phyloP scores from a whole-genome alignment of 2,113 vertebrate species.

The Odocoileus virginianus region DNA sequence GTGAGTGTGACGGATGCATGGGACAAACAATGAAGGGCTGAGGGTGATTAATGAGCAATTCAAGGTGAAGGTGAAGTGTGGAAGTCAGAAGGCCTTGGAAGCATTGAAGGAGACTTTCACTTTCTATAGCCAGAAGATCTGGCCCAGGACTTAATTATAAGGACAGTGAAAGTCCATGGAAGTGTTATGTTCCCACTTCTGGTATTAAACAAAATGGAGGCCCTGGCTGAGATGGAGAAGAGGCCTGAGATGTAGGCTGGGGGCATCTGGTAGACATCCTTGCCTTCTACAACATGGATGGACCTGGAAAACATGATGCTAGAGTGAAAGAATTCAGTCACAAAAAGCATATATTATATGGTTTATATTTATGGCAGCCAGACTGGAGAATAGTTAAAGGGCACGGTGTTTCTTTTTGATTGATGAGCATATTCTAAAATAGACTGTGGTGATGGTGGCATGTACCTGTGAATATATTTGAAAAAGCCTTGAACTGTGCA shows the following conservation, averaged over 20 bases:
- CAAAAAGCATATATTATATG: neutral
- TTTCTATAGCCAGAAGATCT: neutral
- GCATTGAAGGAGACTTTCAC: neutral
- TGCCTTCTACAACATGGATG: neutral
- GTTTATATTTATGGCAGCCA: neutral
- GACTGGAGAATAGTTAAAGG: neutral
- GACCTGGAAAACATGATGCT: neutral
- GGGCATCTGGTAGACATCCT: neutral
- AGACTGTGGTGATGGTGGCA: neutral
- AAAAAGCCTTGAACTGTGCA: neutral
- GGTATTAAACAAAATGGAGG: neutral
- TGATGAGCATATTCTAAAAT: neutral
- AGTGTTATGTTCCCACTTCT: neutral
- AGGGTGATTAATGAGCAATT: conserved; percentile 33
- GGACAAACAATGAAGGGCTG: conserved; percentile 21
- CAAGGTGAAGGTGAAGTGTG: conserved; percentile 20
- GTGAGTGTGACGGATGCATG: neutral
- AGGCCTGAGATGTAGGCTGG: neutral
- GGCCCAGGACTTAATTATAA: neutral
- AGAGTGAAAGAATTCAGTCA: neutral
- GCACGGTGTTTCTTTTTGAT: neutral
- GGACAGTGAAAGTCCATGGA: neutral
- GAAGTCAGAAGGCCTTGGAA: conserved; percentile 8
- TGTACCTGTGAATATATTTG: neutral
- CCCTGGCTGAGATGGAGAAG: neutral